Conservation (phyloP, 2,797 vertebrate species). For the Mallotus villosus region DNA sequence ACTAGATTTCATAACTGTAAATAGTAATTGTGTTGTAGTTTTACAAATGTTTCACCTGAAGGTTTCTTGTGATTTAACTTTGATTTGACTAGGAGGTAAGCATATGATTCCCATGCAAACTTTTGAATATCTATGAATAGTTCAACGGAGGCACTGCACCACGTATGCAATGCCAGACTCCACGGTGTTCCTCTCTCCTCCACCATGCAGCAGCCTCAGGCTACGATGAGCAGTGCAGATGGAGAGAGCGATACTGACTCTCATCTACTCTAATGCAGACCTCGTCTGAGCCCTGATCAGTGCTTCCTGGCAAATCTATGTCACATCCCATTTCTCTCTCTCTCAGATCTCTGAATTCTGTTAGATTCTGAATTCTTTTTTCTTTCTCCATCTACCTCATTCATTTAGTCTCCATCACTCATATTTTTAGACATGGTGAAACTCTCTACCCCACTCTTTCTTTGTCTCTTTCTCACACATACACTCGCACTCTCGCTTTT, state of each 20-base stretch:
- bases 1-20: too few species aligned
- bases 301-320: conserved; percentile 37
- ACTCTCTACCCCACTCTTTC: too few species aligned
- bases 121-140: background rate
- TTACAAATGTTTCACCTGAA: too few species aligned
- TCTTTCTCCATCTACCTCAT: background rate
- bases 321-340: conserved; percentile 53
- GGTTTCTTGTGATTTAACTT: background rate
- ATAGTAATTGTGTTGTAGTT: too few species aligned
- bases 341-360: background rate
- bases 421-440: too few species aligned
- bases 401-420: too few species aligned
- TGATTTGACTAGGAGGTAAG: background rate
- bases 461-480: too few species aligned
- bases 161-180: conserved; percentile 54
- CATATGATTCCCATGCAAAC: background rate
- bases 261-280: conserved; percentile 58
- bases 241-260: conserved; percentile 38
- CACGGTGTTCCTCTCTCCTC: conserved; percentile 51
- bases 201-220: conserved; percentile 59
- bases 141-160: conserved; percentile 44
- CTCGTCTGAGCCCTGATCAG: conserved; percentile 52
- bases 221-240: conserved; percentile 53
- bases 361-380: too few species aligned
- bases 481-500: too few species aligned